Base-by-base conservation (phyloP, 2,113 vertebrate genomes). In the Lanius ludovicianus region DNA sequence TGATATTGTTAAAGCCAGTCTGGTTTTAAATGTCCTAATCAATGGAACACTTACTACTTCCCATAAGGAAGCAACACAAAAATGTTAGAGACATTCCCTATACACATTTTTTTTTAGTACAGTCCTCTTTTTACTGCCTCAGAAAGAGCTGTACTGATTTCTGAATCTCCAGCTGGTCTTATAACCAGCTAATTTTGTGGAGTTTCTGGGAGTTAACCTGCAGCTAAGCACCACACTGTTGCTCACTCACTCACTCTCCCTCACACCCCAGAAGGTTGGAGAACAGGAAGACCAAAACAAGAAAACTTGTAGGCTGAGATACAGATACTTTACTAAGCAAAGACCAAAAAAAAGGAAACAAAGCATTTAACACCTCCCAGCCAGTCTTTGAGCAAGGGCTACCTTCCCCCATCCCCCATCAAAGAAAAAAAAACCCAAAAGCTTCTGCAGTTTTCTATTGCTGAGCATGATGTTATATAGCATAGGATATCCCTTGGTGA, bases 251-350 rank as follows among this genome's bases (percentile, higher is more conserved):
- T 81, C 16, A 57, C 22, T 67, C 30, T 50, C 35, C 15, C 3
- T 20, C 4, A 30, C 4, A 46, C 1, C 6, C 14, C 16, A 35
- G 27, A 0, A 0, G 3, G 18, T 1, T 76, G 35, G 37, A 41
- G 33, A 95, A n/a, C 1, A 82, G 30, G 14, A 60, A 55, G 23
- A 88, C 4, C 6, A 64, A 75, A 85, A 20, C 30, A 71, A 67
- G 47, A 79, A 85, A 79, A 82, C 23, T 75, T 1, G 2, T 39
- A 20, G 33, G 17, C 21, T 90, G 42, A 37, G 21, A 21, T 41
- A 71, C 28, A 59, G 18, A 27, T 50, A 31, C 3, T 49, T 82
- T 55, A 70, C 25, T 31, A 70, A 85, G 3, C 10, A 79, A 78
- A 60, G 6, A 6, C 37, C 37, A 8, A 37, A 37, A 67, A 62